Percentiles rank a stretch among this genome's conserved stretches.
Conservation (phyloP, 1,140 invertebrate species). For the Centruroides sculpturatus region DNA sequence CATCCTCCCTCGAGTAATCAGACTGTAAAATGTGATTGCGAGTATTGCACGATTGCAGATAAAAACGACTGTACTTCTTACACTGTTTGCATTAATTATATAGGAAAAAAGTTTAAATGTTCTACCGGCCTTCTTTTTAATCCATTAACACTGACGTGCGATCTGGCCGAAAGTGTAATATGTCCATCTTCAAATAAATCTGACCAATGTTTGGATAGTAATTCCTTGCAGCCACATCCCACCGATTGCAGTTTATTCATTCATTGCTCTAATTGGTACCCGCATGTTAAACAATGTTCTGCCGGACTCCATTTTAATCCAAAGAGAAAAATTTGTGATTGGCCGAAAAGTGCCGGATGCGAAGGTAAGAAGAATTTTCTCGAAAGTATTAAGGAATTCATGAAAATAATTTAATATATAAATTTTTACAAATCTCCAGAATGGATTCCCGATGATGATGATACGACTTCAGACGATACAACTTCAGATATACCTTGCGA, state of each 20-base stretch:
- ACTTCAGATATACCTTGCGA: neutral
- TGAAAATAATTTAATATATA: no score
- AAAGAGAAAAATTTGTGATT: conserved; percentile 37
- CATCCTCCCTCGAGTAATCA: neutral
- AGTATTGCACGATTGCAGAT: neutral
- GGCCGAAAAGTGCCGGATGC: conserved; percentile 15
- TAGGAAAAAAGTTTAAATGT: neutral
- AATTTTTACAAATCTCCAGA: no score
- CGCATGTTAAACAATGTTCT: conserved; percentile 35
- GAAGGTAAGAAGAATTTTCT: neutral
- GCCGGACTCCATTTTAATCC: conserved; percentile 38
- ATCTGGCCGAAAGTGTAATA: conserved; percentile 1
- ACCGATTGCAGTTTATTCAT: conserved; percentile 24
- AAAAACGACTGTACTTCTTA: neutral
- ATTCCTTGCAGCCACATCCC: conserved; percentile 14
- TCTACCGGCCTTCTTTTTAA: conserved; percentile 5
- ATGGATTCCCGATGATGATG: no score
- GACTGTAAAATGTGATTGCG: neutral
- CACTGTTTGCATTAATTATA: neutral
- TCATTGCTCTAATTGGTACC: conserved; percentile 22
- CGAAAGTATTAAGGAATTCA: neutral
- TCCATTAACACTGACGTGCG: conserved; percentile 1
- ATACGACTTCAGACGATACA: no score
- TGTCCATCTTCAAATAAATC: neutral
- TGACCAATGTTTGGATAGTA: no score